phyloP scores from a whole-genome alignment of 2,797 vertebrate species.

The Enteromius anoplus region DNA sequence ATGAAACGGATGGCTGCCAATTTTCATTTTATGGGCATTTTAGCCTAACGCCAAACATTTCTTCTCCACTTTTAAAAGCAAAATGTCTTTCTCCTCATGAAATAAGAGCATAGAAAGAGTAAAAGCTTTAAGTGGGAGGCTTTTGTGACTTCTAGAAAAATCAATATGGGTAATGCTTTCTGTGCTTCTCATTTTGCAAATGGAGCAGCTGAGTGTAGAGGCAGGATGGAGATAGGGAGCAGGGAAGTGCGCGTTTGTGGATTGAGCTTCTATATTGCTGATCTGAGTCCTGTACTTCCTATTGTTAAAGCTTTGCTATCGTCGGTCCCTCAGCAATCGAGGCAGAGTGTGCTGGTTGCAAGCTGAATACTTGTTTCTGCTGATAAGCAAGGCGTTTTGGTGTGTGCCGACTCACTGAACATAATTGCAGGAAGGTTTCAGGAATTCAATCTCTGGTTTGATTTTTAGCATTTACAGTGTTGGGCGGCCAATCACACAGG shows the following conservation, averaged over 20 bases:
- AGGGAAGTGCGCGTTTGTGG: slow-evolving; percentile 31
- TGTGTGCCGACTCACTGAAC: background rate
- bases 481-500: too few species aligned
- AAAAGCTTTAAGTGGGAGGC: slow-evolving; percentile 47
- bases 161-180: slow-evolving; percentile 58
- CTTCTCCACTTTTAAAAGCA: background rate
- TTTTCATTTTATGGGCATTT: background rate
- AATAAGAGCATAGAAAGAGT: slow-evolving; percentile 28
- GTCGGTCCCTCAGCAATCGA: slow-evolving; percentile 35
- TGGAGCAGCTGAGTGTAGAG: slow-evolving; percentile 20
- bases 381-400: slow-evolving; percentile 15
- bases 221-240: slow-evolving; percentile 32
- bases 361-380: slow-evolving; percentile 24
- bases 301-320: slow-evolving; percentile 54
- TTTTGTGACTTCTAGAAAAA: slow-evolving; percentile 49
- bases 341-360: background rate
- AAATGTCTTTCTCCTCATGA: slow-evolving; percentile 1
- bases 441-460: background rate
- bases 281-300: slow-evolving; percentile 46
- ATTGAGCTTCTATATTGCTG: slow-evolving; percentile 31
- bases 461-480: background rate
- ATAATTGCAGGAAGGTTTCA: background rate
- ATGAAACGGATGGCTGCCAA: background rate
- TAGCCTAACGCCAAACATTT: background rate
- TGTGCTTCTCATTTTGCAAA: slow-evolving; percentile 56